These are phyloP conservation scores for Uria aalge DNA, from an alignment of 2,113 vertebrate species.

Conservation along the genomic window DNA sequence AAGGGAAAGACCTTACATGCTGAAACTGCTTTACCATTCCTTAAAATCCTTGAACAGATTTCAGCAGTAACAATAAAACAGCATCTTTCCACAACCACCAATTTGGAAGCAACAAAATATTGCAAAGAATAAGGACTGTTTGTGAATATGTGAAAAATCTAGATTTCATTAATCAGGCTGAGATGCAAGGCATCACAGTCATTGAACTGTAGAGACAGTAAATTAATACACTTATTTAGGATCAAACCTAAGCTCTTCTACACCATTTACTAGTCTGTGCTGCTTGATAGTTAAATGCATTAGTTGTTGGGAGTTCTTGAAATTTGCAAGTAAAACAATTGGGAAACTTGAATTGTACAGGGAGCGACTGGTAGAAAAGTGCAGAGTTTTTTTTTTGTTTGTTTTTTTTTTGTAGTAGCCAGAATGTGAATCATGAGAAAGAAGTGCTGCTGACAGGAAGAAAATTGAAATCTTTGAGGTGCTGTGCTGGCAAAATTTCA, in stretches of 20 bases:
- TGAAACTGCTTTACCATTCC: neutral
- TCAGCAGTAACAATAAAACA: neutral
- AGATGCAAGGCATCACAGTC: neutral
- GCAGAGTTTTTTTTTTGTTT: neutral
- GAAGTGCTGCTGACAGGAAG: conserved; percentile 5
- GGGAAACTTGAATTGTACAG: neutral
- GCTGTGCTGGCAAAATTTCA: conserved; percentile 33
- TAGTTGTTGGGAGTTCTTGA: neutral
- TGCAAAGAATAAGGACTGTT: neutral
- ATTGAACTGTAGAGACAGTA: neutral
- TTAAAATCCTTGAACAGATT: neutral
- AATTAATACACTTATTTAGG: neutral
- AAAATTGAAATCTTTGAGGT: conserved; percentile 43
- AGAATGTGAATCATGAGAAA: neutral
- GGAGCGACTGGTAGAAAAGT: neutral
- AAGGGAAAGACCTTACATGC: neutral
- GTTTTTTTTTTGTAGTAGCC: neutral
- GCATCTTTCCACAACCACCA: neutral
- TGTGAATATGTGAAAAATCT: neutral
- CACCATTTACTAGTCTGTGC: neutral
- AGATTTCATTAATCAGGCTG: neutral
- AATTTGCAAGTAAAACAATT: neutral
- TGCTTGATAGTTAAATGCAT: neutral
- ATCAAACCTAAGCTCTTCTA: neutral
- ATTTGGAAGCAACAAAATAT: neutral